These are phyloP conservation scores for Oikopleura dioica DNA, from an alignment of 23 tunicate genomes.

Conservation along the genomic window DNA sequence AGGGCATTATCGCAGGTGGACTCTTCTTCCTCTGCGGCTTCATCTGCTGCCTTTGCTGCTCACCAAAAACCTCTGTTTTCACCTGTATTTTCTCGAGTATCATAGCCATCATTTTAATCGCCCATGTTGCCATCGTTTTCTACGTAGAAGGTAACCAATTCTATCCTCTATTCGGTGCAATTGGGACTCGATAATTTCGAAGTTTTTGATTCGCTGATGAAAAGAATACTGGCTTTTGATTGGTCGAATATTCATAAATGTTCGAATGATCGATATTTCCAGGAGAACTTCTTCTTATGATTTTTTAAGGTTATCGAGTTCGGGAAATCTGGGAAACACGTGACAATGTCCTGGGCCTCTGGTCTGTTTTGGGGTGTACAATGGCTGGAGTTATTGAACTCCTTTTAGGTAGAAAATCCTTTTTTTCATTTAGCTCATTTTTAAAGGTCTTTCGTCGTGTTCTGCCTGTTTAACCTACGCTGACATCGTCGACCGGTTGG, in stretches of 20 bases:
- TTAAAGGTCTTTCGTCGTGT: neutral
- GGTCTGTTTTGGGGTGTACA: neutral
- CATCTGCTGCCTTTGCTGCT: neutral
- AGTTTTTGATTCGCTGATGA: too few species aligned
- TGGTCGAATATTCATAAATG: too few species aligned
- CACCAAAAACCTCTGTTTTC: neutral
- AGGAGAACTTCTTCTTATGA: too few species aligned
- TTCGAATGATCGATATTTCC: too few species aligned
- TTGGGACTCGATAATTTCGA: too few species aligned
- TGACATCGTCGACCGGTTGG: neutral
- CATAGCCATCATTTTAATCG: neutral
- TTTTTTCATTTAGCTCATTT: too few species aligned
- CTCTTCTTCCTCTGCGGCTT: neutral
- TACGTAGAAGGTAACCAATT: too few species aligned
- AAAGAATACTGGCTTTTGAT: too few species aligned
- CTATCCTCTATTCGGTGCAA: too few species aligned
- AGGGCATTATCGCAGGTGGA: neutral
- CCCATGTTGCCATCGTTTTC: neutral
- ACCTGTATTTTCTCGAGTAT: too few species aligned
- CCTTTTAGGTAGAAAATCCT: too few species aligned
- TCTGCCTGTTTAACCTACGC: conserved; percentile 5
- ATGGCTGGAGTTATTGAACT: neutral
- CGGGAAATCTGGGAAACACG: neutral
- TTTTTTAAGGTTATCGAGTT: neutral
- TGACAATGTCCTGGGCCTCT: neutral